Evolutionary conservation across 2,797 vertebrate species (phyloP).

Genomic region (Eutrigla gurnardus): DNA sequence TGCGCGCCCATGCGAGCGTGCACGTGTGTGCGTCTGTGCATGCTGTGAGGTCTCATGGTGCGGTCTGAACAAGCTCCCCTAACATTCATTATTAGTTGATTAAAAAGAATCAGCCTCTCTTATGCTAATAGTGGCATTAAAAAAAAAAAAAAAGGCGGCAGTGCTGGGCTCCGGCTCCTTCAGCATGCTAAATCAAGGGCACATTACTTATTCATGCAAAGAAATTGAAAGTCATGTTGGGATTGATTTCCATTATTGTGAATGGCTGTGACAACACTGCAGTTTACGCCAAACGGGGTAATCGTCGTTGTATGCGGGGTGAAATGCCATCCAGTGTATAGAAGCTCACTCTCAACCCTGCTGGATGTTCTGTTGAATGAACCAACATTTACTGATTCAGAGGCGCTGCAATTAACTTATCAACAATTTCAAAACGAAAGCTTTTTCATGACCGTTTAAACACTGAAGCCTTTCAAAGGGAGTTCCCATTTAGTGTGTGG

Average conservation of each 20-base stretch:
- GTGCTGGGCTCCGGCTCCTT: conserved; percentile 55
- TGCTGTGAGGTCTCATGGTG: conserved; percentile 71
- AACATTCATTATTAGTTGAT: conserved; percentile 83
- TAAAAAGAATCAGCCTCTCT: conserved; percentile 81
- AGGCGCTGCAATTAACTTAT: conserved; percentile 10
- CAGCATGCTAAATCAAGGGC: conserved; percentile 78
- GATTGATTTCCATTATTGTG: conserved; percentile 83
- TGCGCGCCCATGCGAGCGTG: conserved; percentile 21
- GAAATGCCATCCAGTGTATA: conserved; percentile 57
- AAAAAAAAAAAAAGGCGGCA: conserved; percentile 40
- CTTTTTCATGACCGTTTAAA: conserved; percentile 24
- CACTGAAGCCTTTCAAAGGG: conserved; percentile 14
- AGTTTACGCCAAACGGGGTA: conserved; percentile 57
- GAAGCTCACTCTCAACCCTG: conserved; percentile 22
- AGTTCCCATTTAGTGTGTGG: conserved; percentile 14
- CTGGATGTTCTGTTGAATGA: conserved; percentile 32
- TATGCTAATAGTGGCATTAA: conserved; percentile 79
- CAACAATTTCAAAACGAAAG: conserved; percentile 22
- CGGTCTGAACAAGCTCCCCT: conserved; percentile 77
- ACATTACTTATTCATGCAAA: conserved; percentile 85
- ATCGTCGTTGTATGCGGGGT: conserved; percentile 61
- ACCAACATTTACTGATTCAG: conserved; percentile 39
- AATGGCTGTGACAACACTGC: conserved; percentile 74
- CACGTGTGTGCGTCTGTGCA: conserved; percentile 11
- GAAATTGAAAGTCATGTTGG: conserved; percentile 83